phyloP scores from a whole-genome alignment of 1,140 invertebrate species.

The Drosophila santomea region DNA sequence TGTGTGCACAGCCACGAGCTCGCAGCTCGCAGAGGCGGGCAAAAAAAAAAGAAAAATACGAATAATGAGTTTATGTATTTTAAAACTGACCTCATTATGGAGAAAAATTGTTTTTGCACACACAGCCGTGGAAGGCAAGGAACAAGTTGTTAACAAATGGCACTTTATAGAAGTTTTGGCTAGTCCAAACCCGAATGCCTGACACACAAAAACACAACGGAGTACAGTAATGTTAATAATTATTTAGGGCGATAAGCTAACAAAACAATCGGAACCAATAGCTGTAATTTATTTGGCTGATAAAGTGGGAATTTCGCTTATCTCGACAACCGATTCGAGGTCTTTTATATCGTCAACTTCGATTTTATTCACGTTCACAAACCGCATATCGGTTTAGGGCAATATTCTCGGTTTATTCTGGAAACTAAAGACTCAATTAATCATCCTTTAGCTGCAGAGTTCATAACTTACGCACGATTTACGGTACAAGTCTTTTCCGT shows the following conservation, averaged over 20 bases:
- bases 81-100: slow-evolving; percentile 55
- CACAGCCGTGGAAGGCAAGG: slow-evolving; percentile 23
- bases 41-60: slow-evolving; percentile 36
- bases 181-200: background rate
- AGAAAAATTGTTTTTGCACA: slow-evolving; percentile 52
- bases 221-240: slow-evolving; percentile 12
- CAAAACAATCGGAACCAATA: slow-evolving; percentile 1
- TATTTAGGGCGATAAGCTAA: slow-evolving; percentile 2
- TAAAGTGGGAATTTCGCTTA: slow-evolving; percentile 19
- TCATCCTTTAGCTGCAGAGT: slow-evolving; percentile 1
- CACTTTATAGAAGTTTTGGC: slow-evolving; percentile 34
- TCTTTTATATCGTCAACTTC: background rate
- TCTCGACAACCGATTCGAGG: background rate
- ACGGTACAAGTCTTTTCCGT: slow-evolving; percentile 51
- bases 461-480: slow-evolving; percentile 49
- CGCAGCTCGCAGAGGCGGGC: slow-evolving; percentile 39
- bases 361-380: background rate
- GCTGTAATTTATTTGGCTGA: slow-evolving; percentile 10
- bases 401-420: no score
- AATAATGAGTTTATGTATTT: slow-evolving; percentile 60
- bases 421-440: slow-evolving; percentile 32
- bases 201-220: background rate
- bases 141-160: slow-evolving; percentile 45
- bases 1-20: slow-evolving; percentile 40
- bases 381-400: background rate